Percentiles rank a stretch among this genome's conserved stretches.
These are phyloP conservation scores for Drosophila pseudoananassae DNA, from an alignment of 1,140 invertebrate genomes.

Conservation along the genomic window DNA sequence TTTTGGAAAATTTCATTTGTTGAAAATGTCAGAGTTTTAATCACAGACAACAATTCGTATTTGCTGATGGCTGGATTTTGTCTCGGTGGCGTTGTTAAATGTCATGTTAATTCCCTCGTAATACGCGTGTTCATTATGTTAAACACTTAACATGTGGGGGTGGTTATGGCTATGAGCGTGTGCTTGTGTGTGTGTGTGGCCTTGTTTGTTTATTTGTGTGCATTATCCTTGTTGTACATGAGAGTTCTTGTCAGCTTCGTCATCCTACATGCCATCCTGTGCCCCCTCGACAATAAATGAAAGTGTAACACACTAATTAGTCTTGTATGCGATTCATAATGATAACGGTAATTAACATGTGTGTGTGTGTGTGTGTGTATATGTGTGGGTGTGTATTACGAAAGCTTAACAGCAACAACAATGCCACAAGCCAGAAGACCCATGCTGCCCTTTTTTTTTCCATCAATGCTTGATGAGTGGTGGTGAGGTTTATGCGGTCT, in stretches of 20 bases:
- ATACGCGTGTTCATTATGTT: constrained; percentile 81
- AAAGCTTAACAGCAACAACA: constrained; percentile 22
- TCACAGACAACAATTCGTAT: constrained; percentile 54
- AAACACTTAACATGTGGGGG: constrained; percentile 61
- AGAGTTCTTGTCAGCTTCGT: constrained; percentile 37
- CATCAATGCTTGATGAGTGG: constrained; percentile 3
- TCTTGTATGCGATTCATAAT: constrained; percentile 79
- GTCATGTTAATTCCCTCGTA: constrained; percentile 77
- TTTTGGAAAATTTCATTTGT: too few relatives aligned
- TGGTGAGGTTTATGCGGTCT: constrained; percentile 11
- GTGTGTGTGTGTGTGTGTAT: constrained; percentile 27
- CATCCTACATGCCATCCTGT: constrained; percentile 17
- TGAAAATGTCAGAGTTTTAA: constrained; percentile 46
- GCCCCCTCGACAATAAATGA: constrained; percentile 65
- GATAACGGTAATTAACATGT: constrained; percentile 81
- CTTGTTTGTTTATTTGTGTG: constrained; percentile 12
- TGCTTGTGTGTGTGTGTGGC: constrained; percentile 1
- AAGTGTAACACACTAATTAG: constrained; percentile 81
- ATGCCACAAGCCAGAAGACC: background rate
- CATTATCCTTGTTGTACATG: constrained; percentile 27
- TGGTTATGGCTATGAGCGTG: background rate
- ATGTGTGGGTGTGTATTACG: constrained; percentile 31
- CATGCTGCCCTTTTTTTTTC: background rate
- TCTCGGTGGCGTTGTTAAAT: constrained; percentile 67
- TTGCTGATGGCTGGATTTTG: constrained; percentile 35